phyloP scores from a whole-genome alignment of 1,140 invertebrate species.

The Helicoverpa zea region DNA sequence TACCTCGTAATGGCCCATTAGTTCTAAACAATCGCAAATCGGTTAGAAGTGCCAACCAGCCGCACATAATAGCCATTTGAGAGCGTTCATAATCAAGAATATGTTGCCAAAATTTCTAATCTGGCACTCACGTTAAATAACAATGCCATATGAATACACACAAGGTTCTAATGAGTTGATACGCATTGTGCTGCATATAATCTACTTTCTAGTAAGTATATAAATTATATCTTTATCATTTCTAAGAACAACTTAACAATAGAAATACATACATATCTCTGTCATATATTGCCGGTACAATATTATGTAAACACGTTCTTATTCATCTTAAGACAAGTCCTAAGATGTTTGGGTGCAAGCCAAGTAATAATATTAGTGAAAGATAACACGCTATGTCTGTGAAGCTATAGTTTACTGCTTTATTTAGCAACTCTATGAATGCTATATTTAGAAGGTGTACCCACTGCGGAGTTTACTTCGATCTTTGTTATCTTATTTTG shows the following conservation, averaged over 20 bases:
- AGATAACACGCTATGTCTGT: background rate
- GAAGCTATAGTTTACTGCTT: slow-evolving; percentile 12
- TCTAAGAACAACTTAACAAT: background rate
- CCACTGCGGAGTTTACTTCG: slow-evolving; percentile 20
- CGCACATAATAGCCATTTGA: slow-evolving; percentile 42
- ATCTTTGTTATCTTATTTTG: slow-evolving; percentile 13
- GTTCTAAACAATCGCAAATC: slow-evolving; percentile 39
- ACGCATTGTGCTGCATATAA: slow-evolving; percentile 10
- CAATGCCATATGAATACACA: slow-evolving; percentile 39
- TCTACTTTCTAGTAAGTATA: slow-evolving; percentile 13
- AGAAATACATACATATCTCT: background rate
- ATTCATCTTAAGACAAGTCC: slow-evolving; percentile 39
- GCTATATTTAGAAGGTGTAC: slow-evolving; percentile 46
- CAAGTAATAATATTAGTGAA: slow-evolving; percentile 44
- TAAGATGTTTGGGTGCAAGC: slow-evolving; percentile 42
- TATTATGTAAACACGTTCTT: slow-evolving; percentile 15
- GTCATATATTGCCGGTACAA: background rate
- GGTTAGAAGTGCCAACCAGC: slow-evolving; percentile 31
- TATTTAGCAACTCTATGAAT: slow-evolving; percentile 48
- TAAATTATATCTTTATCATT: background rate
- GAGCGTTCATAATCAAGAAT: slow-evolving; percentile 20
- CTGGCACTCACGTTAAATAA: slow-evolving; percentile 33
- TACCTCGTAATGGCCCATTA: slow-evolving; percentile 23
- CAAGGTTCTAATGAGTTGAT: slow-evolving; percentile 8
- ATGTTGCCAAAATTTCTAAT: slow-evolving; percentile 47